Conservation (phyloP, 2,113 vertebrate genomes). For the Larimichthys crocea region DNA sequence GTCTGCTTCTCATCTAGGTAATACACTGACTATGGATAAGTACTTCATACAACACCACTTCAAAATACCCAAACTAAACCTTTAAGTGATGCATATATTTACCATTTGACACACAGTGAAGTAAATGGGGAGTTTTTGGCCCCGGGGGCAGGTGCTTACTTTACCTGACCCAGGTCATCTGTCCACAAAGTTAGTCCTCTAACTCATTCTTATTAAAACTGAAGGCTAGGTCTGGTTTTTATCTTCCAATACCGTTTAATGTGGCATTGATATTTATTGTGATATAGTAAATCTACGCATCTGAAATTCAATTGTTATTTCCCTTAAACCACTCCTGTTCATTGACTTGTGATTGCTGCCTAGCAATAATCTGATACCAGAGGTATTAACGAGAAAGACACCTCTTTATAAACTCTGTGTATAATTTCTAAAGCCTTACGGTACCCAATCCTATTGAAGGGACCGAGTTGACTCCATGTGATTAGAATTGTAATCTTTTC, state of each 20-base stretch:
- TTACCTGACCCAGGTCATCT: neutral
- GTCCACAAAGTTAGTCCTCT: no score
- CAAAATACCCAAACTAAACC: no score
- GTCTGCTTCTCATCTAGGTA: no score
- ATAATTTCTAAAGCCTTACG: no score
- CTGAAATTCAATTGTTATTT: neutral
- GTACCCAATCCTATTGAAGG: neutral
- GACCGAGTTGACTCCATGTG: neutral
- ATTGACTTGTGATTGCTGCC: neutral
- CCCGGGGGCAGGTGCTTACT: neutral
- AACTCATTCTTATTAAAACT: no score
- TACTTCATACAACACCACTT: no score
- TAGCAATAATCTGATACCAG: neutral
- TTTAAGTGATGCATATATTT: neutral
- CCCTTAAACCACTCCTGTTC: neutral
- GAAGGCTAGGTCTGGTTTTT: neutral
- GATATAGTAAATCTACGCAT: neutral
- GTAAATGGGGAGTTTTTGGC: neutral
- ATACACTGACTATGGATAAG: no score
- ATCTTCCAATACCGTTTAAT: neutral
- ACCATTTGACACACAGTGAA: neutral
- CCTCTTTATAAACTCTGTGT: no score
- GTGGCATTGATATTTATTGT: neutral
- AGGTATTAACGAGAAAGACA: neutral
- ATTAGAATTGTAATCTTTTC: no score